Conservation (phyloP, 2,797 vertebrate genomes). For the Acipenser transmontanus region DNA sequence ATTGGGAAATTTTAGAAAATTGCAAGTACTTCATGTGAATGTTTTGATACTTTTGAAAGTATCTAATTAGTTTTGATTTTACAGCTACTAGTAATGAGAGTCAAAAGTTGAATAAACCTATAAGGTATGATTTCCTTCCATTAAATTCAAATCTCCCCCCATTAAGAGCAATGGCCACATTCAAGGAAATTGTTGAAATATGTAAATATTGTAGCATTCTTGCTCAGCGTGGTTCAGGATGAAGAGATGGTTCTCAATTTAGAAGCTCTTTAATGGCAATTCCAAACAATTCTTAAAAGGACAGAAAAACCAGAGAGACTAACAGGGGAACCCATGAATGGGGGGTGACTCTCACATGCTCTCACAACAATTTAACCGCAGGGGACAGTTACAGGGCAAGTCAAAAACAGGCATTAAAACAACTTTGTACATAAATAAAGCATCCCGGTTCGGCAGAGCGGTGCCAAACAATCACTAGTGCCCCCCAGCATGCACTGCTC, state of each 20-base stretch:
- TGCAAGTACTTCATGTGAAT: neutral
- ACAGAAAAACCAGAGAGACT: neutral
- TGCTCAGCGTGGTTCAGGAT: too few relatives aligned
- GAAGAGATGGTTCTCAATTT: too few relatives aligned
- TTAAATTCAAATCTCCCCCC: neutral
- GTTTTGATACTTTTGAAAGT: neutral
- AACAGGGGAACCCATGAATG: too few relatives aligned
- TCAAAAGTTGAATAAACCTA: slow-evolving; percentile 4
- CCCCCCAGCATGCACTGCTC: too few relatives aligned
- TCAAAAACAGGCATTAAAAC: too few relatives aligned
- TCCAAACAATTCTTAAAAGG: neutral
- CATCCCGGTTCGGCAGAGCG: too few relatives aligned
- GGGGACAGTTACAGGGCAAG: too few relatives aligned
- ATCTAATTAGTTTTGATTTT: neutral
- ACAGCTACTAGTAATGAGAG: slow-evolving; percentile 4
- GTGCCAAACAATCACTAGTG: too few relatives aligned
- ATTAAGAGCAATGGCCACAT: neutral
- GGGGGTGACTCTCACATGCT: too few relatives aligned
- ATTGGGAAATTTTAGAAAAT: neutral
- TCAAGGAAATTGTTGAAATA: neutral
- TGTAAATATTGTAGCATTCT: neutral
- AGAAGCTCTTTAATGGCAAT: too few relatives aligned
- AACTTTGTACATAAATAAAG: too few relatives aligned
- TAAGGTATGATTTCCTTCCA: neutral
- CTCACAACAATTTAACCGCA: too few relatives aligned